Evolutionary conservation across 2,888 invertebrate genomes (phyloP), one percentile per base, ranked within the genome.

Genomic region (Eupithecia subfuscata): DNA sequence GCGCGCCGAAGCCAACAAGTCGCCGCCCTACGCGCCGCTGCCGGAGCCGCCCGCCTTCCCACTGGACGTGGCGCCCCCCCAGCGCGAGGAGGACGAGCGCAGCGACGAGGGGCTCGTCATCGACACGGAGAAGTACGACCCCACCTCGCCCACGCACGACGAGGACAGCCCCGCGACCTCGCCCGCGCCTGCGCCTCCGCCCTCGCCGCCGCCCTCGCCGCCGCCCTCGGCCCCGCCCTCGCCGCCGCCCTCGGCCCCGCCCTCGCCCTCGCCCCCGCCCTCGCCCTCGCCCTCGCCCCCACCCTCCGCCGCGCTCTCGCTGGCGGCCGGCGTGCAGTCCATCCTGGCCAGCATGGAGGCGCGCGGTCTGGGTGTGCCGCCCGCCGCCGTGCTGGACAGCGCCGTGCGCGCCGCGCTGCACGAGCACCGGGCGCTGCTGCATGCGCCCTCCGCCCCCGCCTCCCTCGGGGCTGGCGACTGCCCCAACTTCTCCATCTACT

Each of bases 401-500:
- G 93, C 92, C 12, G 93, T 93, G 67, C 86, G 92, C 6, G 90
- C 90, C 77, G 94, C 90, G 74, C 84, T 95, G 76, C 84, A 85
- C 40, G 92, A 93, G 81, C 94, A 94, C 82, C 85, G 91, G 70
- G 87, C 84, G 25, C 82, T 90, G n/a, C 83, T 89, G n/a, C 56
- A 56, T 11, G 11, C 56, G 22, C 56, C 56, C 4, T n/a, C 82
- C 82, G 56, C 83, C 87, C 6, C 76, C 48, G 79, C 87, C 7
- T 75, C 75, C 75, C 48, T 48, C 48, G 48, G 48, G 8, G 18
- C n/a, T 87, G 97, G 97, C 1, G 97, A 97, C 83, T 98, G 98
- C 89, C 98, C 98, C 7, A 98, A 98, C 89, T 97, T 97, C 89
- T 97, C 97, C 16, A 97, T 98, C 81, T 98, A 98, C 90, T 98